phyloP scores from a whole-genome alignment of 2,113 vertebrate species.

The Zosterops lateralis region DNA sequence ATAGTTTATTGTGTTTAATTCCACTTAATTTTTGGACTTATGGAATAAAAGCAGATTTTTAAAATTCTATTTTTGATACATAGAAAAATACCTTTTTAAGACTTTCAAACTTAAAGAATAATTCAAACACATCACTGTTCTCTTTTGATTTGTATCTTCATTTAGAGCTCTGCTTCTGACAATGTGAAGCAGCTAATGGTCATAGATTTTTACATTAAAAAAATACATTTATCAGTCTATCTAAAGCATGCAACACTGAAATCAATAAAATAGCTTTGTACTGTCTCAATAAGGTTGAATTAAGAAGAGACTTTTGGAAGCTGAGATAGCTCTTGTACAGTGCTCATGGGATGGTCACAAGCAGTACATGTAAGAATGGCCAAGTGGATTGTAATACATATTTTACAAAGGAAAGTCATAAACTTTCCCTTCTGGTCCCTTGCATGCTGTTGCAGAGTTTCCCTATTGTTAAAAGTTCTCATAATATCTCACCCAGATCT shows the following conservation, averaged over 20 bases:
- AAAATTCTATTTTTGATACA: background rate
- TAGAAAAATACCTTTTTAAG: background rate
- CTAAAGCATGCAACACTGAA: background rate
- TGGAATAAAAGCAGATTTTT: background rate
- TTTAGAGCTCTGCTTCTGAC: background rate
- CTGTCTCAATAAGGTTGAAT: background rate
- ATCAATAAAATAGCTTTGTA: background rate
- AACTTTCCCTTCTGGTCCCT: background rate
- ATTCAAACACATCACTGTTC: background rate
- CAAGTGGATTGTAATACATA: rapidly evolving
- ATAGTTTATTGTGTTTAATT: background rate
- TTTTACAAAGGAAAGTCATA: background rate
- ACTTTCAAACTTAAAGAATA: background rate
- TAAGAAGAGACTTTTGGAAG: background rate
- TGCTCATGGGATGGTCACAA: background rate
- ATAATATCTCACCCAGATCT: background rate
- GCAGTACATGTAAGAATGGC: background rate
- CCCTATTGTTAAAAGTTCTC: background rate
- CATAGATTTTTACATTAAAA: background rate
- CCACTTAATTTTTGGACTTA: background rate
- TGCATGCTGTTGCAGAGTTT: background rate
- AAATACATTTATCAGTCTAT: background rate
- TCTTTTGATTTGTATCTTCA: background rate
- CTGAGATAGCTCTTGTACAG: background rate
- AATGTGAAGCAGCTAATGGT: background rate